Conservation (phyloP, 2,888 invertebrate genomes). For the Stegana nigrithorax region DNA sequence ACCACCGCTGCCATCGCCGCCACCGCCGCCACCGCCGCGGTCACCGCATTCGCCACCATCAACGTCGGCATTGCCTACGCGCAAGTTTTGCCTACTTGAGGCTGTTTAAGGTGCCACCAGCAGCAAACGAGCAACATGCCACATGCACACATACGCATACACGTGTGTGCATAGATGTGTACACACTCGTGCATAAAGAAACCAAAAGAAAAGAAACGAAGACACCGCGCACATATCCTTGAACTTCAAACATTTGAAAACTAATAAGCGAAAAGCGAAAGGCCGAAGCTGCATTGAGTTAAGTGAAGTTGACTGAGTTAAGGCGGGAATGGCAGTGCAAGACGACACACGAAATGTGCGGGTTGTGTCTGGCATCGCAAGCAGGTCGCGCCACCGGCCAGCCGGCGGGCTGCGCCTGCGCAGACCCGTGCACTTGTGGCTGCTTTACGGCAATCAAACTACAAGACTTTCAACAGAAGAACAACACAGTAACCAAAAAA, state of each 20-base stretch:
- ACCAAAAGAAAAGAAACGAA: background rate
- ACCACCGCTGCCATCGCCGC: conserved; percentile 5
- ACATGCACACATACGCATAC: background rate
- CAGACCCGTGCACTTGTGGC: background rate
- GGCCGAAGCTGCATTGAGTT: conserved; percentile 31
- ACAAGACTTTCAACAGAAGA: too few relatives aligned
- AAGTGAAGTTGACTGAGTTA: too few relatives aligned
- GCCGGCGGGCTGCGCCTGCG: background rate
- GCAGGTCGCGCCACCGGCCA: background rate
- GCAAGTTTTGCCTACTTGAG: conserved; percentile 13
- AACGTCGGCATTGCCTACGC: too few relatives aligned
- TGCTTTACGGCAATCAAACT: too few relatives aligned
- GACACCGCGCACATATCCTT: conserved; percentile 46
- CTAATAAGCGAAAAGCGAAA: conserved; percentile 34
- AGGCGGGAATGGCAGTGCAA: too few relatives aligned
- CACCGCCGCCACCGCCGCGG: too few relatives aligned
- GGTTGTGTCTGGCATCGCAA: conserved; percentile 43
- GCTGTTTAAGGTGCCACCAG: conserved; percentile 27
- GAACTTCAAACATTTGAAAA: conserved; percentile 55
- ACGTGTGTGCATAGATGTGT: background rate
- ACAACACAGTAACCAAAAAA: too few relatives aligned
- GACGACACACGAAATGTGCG: conserved; percentile 36
- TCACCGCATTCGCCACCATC: too few relatives aligned
- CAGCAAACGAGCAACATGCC: conserved; percentile 20
- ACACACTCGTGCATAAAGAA: background rate